These are phyloP conservation scores for Phaonia tiefii DNA, from an alignment of 2,888 invertebrate genomes.

Conservation along the genomic window DNA sequence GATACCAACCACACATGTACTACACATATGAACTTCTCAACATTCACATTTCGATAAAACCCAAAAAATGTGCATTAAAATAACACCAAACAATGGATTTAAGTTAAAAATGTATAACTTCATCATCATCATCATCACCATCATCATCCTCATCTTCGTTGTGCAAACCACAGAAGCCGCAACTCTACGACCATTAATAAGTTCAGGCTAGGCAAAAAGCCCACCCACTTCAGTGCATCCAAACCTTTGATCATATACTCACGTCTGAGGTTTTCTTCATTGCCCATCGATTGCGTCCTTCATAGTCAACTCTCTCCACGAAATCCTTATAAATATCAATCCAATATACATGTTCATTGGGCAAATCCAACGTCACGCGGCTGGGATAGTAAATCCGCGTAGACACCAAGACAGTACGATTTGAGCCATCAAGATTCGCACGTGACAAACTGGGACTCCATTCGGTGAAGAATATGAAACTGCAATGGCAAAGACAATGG, in stretches of 20 bases:
- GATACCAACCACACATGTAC: too few relatives aligned
- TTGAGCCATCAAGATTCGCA: constrained; percentile 85
- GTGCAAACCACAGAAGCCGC: constrained; percentile 5
- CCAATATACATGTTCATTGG: constrained; percentile 88
- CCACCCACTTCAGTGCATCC: neutral
- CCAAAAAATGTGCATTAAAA: constrained; percentile 21
- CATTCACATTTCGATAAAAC: neutral
- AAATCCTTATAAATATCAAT: constrained; percentile 90
- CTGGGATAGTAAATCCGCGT: constrained; percentile 89
- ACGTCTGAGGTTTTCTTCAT: constrained; percentile 78
- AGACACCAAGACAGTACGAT: constrained; percentile 83
- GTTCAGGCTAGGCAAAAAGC: neutral
- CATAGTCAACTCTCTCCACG: constrained; percentile 89
- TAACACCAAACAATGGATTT: constrained; percentile 23
- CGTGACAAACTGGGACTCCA: constrained; percentile 86
- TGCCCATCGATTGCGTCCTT: constrained; percentile 84
- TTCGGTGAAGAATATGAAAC: constrained; percentile 89
- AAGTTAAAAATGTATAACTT: neutral
- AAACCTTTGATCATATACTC: constrained; percentile 68
- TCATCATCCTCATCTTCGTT: neutral
- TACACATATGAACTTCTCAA: too few relatives aligned
- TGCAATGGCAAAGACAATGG: constrained; percentile 71
- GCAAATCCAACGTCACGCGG: constrained; percentile 87
- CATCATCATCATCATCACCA: constrained; percentile 2
- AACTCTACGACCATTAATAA: constrained; percentile 7